A percentile compares a stretch with the other conserved stretches of the same genome.
These are phyloP conservation scores for Serinus canaria DNA, from an alignment of 2,113 vertebrate genomes.

Conservation along the genomic window DNA sequence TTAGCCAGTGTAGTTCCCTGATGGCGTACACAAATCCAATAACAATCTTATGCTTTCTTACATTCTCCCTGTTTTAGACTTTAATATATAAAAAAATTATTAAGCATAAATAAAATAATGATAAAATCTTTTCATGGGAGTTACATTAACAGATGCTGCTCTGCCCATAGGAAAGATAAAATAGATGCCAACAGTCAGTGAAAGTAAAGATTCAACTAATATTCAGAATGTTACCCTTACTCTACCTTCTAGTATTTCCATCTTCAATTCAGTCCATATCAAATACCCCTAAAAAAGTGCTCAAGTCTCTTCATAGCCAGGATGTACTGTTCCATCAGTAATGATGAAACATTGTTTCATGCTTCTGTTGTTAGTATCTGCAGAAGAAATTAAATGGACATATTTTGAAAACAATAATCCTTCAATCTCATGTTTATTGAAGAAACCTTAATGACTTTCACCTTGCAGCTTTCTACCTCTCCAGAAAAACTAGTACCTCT, in stretches of 20 bases:
- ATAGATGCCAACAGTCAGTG: neutral
- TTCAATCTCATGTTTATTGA: neutral
- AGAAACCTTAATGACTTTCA: neutral
- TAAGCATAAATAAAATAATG: neutral
- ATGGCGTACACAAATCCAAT: rapidly evolving
- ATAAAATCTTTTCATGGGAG: neutral
- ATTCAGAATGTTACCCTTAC: neutral
- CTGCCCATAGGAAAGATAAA: neutral
- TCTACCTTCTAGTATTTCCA: neutral
- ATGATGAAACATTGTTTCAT: neutral
- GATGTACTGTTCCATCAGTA: neutral
- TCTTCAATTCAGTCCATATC: neutral
- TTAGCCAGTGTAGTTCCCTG: neutral
- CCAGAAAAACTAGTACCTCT: neutral
- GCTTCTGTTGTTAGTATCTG: neutral
- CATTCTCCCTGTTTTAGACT: neutral
- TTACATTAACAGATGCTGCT: neutral
- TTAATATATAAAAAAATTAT: neutral
- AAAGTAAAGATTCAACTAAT: neutral
- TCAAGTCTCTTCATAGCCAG: neutral
- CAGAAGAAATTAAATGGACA: neutral
- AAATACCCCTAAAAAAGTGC: neutral
- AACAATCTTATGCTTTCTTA: neutral
- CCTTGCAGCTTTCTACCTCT: neutral
- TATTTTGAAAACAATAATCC: neutral